A percentile compares a stretch with the other conserved stretches of the same genome.
phyloP scores from a whole-genome alignment of 2,113 vertebrate genomes.

The Epinephelus lanceolatus region DNA sequence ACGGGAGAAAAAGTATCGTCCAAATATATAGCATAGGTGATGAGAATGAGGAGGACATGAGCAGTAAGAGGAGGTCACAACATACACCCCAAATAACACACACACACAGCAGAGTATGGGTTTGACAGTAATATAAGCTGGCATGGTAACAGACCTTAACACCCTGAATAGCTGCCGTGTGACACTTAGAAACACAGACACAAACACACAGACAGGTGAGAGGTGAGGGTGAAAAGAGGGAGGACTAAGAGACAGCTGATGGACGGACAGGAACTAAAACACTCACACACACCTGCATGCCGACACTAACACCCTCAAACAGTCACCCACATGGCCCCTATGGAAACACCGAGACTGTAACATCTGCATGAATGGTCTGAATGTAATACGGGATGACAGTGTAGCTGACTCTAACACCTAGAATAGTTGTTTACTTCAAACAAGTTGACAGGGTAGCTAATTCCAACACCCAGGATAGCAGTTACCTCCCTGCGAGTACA shows the following conservation, averaged over 20 bases:
- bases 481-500: not conserved
- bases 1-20: not conserved
- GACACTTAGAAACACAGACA: not conserved
- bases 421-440: slow-evolving; percentile 27
- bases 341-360: not conserved
- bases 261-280: not conserved
- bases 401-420: slow-evolving; percentile 4
- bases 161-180: slow-evolving; percentile 19
- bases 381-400: slow-evolving; percentile 42
- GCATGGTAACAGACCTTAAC: slow-evolving; percentile 35
- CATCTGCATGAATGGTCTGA: slow-evolving; percentile 10
- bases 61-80: not conserved
- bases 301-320: not conserved
- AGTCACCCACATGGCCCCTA: not conserved
- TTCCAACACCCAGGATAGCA: slow-evolving; percentile 1
- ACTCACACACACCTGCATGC: slow-evolving; percentile 7
- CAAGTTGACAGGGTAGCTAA: slow-evolving; percentile 18
- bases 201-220: not conserved
- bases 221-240: not conserved
- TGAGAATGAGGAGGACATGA: not conserved
- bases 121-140: slow-evolving; percentile 46
- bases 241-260: not conserved
- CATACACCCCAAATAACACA: not conserved
- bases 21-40: not conserved
- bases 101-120: slow-evolving; percentile 9